These are phyloP conservation scores for Leptinotarsa texana DNA, from an alignment of 1,140 invertebrate genomes.

Conservation along the genomic window DNA sequence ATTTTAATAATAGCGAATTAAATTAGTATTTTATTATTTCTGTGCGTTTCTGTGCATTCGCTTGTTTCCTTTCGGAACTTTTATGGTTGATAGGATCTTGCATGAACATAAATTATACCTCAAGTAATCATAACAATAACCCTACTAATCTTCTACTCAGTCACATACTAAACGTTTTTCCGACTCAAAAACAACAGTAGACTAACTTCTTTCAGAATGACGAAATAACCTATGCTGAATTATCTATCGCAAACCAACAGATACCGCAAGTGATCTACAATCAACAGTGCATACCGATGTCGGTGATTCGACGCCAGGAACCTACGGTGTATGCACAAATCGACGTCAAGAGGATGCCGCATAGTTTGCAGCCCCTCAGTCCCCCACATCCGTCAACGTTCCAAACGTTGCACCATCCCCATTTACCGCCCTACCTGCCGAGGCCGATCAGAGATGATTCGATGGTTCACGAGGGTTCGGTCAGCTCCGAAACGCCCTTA, in stretches of 20 bases:
- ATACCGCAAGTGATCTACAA: conserved; percentile 55
- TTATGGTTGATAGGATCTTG: too few species aligned
- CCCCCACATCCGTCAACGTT: conserved; percentile 51
- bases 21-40: too few species aligned
- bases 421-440: conserved; percentile 51
- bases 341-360: conserved; percentile 53
- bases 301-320: conserved; percentile 51
- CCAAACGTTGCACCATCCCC: conserved; percentile 51
- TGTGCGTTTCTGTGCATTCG: too few species aligned
- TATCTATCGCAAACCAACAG: conserved; percentile 56
- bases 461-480: conserved; percentile 46
- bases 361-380: conserved; percentile 46
- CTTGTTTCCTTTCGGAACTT: too few species aligned
- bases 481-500: conserved; percentile 51
- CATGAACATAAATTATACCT: too few species aligned
- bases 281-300: conserved; percentile 53
- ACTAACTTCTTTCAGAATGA: conserved; percentile 47
- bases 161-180: conserved; percentile 15
- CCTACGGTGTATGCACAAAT: conserved; percentile 61
- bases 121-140: not conserved
- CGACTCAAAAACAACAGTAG: conserved; percentile 15
- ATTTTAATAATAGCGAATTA: too few species aligned
- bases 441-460: conserved; percentile 50
- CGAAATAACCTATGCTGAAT: conserved; percentile 60
- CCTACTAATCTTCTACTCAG: not conserved